A percentile compares a stretch with the other conserved stretches of the same genome.
Conservation (phyloP, 2,113 vertebrate genomes). For the Indicator indicator region DNA sequence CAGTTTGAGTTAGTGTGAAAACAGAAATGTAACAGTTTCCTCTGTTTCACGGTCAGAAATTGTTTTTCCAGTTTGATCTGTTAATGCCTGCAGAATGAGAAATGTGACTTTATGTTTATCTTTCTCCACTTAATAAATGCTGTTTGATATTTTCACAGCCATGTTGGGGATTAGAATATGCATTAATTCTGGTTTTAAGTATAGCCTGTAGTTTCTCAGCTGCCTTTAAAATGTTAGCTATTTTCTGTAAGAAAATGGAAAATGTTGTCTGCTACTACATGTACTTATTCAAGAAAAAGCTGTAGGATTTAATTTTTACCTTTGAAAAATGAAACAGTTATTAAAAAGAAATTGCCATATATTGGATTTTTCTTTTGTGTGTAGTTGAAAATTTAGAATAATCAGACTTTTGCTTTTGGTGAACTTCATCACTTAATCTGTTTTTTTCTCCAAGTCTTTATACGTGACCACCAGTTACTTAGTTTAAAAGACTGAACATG, state of each 20-base stretch:
- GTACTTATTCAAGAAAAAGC: background rate
- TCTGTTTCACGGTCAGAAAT: background rate
- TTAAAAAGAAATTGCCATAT: background rate
- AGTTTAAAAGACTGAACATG: background rate
- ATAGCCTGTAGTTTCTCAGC: background rate
- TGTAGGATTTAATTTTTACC: background rate
- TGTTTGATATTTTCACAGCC: conserved; percentile 35
- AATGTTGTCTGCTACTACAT: background rate
- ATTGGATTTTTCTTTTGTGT: background rate
- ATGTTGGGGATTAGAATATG: background rate
- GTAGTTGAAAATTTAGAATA: background rate
- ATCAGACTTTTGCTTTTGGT: background rate
- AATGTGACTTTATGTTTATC: conserved; percentile 12
- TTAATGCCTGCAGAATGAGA: background rate
- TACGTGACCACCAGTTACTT: background rate
- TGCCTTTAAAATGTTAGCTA: background rate
- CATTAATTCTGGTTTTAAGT: conserved; percentile 25
- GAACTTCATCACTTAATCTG: background rate
- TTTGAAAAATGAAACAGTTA: background rate
- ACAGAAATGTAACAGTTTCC: background rate
- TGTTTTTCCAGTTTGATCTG: background rate
- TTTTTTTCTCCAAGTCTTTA: background rate
- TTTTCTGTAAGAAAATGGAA: background rate
- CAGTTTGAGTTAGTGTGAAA: background rate
- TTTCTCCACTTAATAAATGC: conserved; percentile 22